Evolutionary conservation across 1,140 invertebrate genomes (phyloP).

Genomic region (Bombus breviceps): DNA sequence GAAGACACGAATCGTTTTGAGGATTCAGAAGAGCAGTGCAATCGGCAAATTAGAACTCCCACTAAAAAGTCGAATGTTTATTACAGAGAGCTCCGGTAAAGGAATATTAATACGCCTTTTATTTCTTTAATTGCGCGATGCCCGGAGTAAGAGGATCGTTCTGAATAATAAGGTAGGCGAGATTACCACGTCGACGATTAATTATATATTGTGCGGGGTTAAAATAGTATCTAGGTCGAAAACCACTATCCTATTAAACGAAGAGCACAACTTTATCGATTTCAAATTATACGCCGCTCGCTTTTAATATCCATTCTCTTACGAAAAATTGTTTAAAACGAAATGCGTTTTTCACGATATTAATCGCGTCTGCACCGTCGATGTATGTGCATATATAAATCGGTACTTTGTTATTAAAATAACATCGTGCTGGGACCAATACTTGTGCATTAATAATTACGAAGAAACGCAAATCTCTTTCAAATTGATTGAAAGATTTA

Average conservation of each 20-base stretch:
- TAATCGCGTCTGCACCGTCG: no score
- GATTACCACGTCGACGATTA: not conserved
- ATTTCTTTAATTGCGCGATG: slow-evolving; percentile 12
- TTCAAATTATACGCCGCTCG: not conserved
- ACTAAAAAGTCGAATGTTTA: slow-evolving; percentile 39
- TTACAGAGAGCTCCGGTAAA: not conserved
- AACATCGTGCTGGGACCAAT: no score
- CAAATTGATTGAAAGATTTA: no score
- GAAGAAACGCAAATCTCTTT: no score
- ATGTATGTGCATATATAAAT: no score
- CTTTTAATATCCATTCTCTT: not conserved
- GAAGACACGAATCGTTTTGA: slow-evolving; percentile 5
- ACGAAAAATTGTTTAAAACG: not conserved
- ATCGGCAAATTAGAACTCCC: slow-evolving; percentile 33
- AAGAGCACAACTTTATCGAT: not conserved
- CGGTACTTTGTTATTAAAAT: no score
- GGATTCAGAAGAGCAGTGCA: slow-evolving; percentile 7
- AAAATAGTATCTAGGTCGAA: slow-evolving; percentile 5
- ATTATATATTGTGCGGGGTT: slow-evolving; percentile 1
- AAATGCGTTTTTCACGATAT: not conserved
- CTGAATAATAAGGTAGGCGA: not conserved
- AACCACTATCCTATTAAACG: slow-evolving; percentile 4
- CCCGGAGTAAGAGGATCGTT: not conserved
- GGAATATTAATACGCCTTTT: slow-evolving; percentile 26
- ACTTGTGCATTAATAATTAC: no score